Evolutionary conservation across 2,113 vertebrate genomes (phyloP), one percentile per base, ranked within the genome.

Genomic region (Lontra canadensis): DNA sequence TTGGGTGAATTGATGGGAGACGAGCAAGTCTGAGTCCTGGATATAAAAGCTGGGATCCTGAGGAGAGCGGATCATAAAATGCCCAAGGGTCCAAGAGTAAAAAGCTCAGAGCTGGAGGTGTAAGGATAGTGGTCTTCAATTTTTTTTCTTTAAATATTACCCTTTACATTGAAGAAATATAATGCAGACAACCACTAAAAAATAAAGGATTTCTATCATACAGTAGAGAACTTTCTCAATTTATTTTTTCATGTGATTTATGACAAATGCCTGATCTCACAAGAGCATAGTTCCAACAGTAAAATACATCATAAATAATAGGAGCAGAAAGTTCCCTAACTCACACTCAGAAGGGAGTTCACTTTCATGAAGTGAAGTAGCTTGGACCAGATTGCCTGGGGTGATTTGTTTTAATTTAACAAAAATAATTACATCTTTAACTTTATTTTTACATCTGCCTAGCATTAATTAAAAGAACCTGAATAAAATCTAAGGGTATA

Each of bases 161-260:
- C 80, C 29, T 86, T 92, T 96, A 83, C 80, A 57, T 76, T 87
- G 88, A 97, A 95, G 47, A 96, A 93, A 87, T 90, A 92, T 78
- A 95, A 94, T 74, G 88, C 61, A 17, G 42, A 90, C 36, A 92
- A 83, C 88, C 61, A 87, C 59, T 95, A 61, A 96, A 96, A 97
- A 71, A 39, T 76, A 92, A 94, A 96, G 69, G 81, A 84, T 92
- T 94, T 90, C 87, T 90, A 89, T 88, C 76, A 86, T 29, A 26
- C 81, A 91, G 65, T 73, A 85, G 65, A 96, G 57, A 95, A 85
- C 44, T 92, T 61, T 96, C 91, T 95, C 63, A 78, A 73, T 96
- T 97, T 97, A 94, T 93, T 95, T 91, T 94, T 97, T 96, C 79
- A 63, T 76, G 57, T 97, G 82, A 98, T 96, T 96, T 95, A 97